Conservation (phyloP, 2,113 vertebrate species). For the Salvator merianae region DNA sequence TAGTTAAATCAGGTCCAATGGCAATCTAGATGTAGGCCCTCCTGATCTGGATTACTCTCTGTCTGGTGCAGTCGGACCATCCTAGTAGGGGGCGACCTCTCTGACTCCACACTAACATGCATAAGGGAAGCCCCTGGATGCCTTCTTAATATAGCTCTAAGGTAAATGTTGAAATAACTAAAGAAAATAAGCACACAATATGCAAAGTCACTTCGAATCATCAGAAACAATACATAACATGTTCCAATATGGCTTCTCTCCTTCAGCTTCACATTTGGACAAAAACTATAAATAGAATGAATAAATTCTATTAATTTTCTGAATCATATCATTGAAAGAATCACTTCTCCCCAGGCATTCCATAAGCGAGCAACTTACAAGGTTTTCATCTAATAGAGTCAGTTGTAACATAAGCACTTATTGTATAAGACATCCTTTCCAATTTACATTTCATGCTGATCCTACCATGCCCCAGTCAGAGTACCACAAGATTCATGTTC, state of each 20-base stretch:
- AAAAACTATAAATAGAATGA: neutral
- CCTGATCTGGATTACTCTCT: too few relatives aligned
- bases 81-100: too few relatives aligned
- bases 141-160: too few relatives aligned
- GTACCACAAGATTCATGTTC: neutral
- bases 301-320: neutral
- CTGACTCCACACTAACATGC: neutral
- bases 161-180: neutral
- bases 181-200: neutral
- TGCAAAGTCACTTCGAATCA: neutral
- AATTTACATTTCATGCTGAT: slow-evolving; percentile 16
- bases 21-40: too few relatives aligned
- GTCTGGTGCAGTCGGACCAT: too few relatives aligned
- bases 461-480: slow-evolving; percentile 11
- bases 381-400: neutral
- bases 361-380: neutral
- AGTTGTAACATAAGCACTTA: neutral
- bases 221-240: neutral
- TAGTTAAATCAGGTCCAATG: too few relatives aligned
- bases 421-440: neutral
- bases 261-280: neutral
- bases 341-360: neutral
- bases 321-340: neutral
- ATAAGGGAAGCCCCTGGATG: neutral
- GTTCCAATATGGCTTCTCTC: neutral